Evolutionary conservation across 2,888 invertebrate genomes (phyloP).

Genomic region (Teleiodes luculella): DNA sequence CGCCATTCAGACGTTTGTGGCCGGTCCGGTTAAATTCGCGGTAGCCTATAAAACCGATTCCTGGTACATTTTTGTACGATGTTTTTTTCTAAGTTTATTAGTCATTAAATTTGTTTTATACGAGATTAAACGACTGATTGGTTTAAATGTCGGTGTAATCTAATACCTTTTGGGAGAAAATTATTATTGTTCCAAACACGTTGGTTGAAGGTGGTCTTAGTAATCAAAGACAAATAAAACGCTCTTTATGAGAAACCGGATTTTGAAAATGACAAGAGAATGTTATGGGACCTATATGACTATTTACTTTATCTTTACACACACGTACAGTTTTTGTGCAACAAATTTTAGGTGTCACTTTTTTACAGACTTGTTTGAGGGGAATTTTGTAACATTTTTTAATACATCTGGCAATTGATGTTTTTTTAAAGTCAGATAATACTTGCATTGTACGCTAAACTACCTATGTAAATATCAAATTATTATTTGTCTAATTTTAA

Average conservation of each 20-base stretch:
- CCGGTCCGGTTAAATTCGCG: constrained; percentile 40
- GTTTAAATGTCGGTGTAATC: background rate
- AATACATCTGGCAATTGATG: no score
- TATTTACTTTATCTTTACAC: no score
- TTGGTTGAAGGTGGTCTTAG: background rate
- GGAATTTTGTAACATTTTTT: no score
- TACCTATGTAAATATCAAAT: no score
- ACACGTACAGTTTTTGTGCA: no score
- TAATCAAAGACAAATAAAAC: background rate
- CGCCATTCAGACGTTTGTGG: constrained; percentile 47
- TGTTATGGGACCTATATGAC: no score
- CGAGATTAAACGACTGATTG: background rate
- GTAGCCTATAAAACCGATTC: constrained; percentile 40
- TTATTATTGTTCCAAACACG: background rate
- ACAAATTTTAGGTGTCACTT: no score
- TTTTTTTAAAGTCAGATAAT: no score
- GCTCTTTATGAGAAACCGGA: background rate
- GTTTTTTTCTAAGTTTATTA: constrained; percentile 8
- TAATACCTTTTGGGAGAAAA: background rate
- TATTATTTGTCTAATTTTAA: no score
- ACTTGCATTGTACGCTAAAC: no score
- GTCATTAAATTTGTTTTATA: background rate
- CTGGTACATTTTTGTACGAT: constrained; percentile 12
- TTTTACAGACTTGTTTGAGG: no score
- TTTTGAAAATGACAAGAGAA: no score